These are phyloP conservation scores for Oryzias celebensis DNA, from an alignment of 2,113 vertebrate species.

Conservation along the genomic window DNA sequence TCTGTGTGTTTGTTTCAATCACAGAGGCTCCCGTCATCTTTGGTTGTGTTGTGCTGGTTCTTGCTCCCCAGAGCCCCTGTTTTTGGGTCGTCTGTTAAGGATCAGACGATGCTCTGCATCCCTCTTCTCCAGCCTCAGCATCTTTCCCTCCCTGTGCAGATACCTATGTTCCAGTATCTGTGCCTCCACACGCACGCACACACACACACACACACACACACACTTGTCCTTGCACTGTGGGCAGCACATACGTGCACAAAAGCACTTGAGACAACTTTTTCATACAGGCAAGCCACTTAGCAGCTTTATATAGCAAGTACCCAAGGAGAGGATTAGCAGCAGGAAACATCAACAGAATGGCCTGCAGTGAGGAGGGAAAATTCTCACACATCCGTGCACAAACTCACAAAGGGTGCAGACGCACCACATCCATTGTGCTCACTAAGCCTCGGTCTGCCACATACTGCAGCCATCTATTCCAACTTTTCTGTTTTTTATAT, in stretches of 20 bases:
- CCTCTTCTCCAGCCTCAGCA: slow-evolving; percentile 31
- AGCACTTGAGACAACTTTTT: slow-evolving; percentile 67
- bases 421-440: slow-evolving; percentile 10
- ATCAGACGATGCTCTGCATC: slow-evolving; percentile 47
- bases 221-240: slow-evolving; percentile 63
- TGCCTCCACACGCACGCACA: slow-evolving; percentile 17
- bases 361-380: slow-evolving; percentile 42
- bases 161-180: slow-evolving; percentile 56
- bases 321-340: slow-evolving; percentile 74
- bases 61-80: slow-evolving; percentile 25
- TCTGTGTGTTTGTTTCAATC: slow-evolving; percentile 21
- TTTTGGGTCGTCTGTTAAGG: slow-evolving; percentile 38
- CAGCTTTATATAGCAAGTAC: slow-evolving; percentile 73
- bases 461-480: slow-evolving; percentile 20
- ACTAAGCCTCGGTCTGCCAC: slow-evolving; percentile 19
- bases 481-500: slow-evolving; percentile 28
- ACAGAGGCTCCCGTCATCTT: slow-evolving; percentile 21
- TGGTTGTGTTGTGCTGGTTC: slow-evolving; percentile 6
- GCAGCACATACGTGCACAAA: slow-evolving; percentile 56
- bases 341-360: slow-evolving; percentile 63
- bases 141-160: slow-evolving; percentile 49
- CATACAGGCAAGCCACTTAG: slow-evolving; percentile 70
- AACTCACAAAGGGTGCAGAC: slow-evolving; percentile 16
- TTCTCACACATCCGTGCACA: slow-evolving; percentile 20
- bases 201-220: slow-evolving; percentile 43